Base-by-base conservation (phyloP, 2,797 vertebrate genomes). In the Sphenodon punctatus region DNA sequence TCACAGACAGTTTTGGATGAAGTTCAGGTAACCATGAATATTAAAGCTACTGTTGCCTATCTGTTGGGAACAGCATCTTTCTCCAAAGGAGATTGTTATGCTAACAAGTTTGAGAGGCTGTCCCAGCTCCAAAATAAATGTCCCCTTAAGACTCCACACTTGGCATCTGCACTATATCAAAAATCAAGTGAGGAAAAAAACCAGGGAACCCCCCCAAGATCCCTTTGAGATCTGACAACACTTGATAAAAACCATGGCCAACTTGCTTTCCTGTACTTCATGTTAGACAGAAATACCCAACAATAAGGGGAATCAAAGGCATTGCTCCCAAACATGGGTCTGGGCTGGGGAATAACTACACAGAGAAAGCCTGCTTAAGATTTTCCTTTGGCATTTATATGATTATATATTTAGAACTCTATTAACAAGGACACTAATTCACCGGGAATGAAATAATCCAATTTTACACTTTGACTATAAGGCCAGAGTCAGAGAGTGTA, bases 381-480 rank as follows among this genome's bases (percentile, higher is more conserved):
- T 84, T 86, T 84, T 84, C 81, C 49, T 85, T 82, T 84, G 78
- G 42, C 64, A 78, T 88, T 85, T 89, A 84, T 86, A 69, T 58
- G 79, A 73, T 90, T 88, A 82, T 86, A 67, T 88, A 90, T 86
- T 92, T 90, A 85, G 78, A 87, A 78, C 39, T 78, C 49, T 89
- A 85, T 91, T 92, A 90, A 86, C 73, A 80, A 16, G 72, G 78
- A 85, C 71, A 83, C 66, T 88, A 90, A 93, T 90, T 92, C 78
- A 79, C 68, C 80, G 66, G 46, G 48, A 90, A 86, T 81, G 17
- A 87, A 90, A 88, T 87, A 90, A 90, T 84, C 73, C 68, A 67
- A 67, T 88, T 90, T 85, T 51, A 75, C 80, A 75, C 75, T 84
- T 83, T 20, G 65, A 85, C 84, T 89, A 88, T 87, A 86, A 73